Conservation (phyloP, 1,140 invertebrate genomes). For the Spodoptera frugiperda region DNA sequence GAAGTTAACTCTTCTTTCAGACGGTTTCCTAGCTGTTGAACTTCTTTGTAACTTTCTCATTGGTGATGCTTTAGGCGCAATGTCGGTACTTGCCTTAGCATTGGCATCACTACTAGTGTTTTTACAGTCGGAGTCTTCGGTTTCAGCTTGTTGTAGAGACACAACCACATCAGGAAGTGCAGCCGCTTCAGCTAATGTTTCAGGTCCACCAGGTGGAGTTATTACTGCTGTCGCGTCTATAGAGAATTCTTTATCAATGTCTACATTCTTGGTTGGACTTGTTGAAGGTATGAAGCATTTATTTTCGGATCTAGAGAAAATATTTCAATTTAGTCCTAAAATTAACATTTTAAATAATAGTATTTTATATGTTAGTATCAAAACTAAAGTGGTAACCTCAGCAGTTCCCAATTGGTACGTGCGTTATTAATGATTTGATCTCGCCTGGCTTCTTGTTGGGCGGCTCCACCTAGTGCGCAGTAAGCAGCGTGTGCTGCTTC, state of each 20-base stretch:
- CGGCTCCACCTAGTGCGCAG: constrained; percentile 89
- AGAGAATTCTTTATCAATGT: constrained; percentile 72
- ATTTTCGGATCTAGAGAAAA: constrained; percentile 85
- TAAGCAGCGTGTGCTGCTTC: constrained; percentile 90
- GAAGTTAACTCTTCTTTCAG: constrained; percentile 83
- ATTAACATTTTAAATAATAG: background rate
- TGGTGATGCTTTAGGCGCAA: constrained; percentile 54
- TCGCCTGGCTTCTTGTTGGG: constrained; percentile 88
- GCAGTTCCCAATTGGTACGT: constrained; percentile 92
- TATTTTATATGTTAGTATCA: background rate
- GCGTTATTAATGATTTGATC: constrained; percentile 94
- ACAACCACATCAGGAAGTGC: constrained; percentile 67
- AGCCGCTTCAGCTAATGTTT: constrained; percentile 60
- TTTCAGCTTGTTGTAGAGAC: constrained; percentile 64
- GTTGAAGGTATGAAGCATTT: constrained; percentile 79
- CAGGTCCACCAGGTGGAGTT: constrained; percentile 61
- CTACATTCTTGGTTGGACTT: constrained; percentile 64
- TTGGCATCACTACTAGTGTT: constrained; percentile 64
- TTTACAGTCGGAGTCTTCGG: constrained; percentile 66
- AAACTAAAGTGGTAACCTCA: constrained; percentile 81
- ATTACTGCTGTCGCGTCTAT: constrained; percentile 57
- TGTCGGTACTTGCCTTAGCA: constrained; percentile 57
- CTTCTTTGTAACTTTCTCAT: constrained; percentile 74
- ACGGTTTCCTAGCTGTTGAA: constrained; percentile 73
- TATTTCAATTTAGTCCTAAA: background rate